Conservation (phyloP, 2,888 invertebrate genomes). For the Tachina grossa region DNA sequence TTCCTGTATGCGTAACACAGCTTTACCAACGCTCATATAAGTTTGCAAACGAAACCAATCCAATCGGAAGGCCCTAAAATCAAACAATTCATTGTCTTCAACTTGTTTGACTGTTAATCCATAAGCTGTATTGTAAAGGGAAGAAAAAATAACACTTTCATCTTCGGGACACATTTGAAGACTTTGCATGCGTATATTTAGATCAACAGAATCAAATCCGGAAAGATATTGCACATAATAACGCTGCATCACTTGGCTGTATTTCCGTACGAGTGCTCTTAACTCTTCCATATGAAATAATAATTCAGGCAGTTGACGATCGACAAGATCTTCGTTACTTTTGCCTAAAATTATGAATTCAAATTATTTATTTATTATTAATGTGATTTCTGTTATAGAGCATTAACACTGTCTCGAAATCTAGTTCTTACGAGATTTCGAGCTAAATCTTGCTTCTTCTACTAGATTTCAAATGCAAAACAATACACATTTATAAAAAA, state of each 20-base stretch:
- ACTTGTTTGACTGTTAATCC: constrained; percentile 96
- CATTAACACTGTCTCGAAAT: too few relatives aligned
- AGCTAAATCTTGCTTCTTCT: too few relatives aligned
- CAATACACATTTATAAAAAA: too few relatives aligned
- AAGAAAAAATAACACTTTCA: constrained; percentile 96
- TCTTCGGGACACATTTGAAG: constrained; percentile 95
- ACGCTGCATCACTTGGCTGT: constrained; percentile 97
- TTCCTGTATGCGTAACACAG: constrained; percentile 90
- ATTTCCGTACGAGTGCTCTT: constrained; percentile 95
- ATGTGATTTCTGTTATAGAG: too few relatives aligned
- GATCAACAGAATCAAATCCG: constrained; percentile 96
- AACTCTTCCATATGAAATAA: constrained; percentile 99
- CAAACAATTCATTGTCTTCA: constrained; percentile 97
- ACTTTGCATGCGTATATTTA: constrained; percentile 93
- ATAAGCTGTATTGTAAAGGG: constrained; percentile 94
- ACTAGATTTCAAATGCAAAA: too few relatives aligned
- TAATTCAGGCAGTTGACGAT: constrained; percentile 97
- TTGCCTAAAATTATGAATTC: constrained; percentile 75
- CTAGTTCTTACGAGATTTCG: too few relatives aligned
- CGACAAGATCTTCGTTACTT: constrained; percentile 95
- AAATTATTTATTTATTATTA: too few relatives aligned
- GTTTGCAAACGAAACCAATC: constrained; percentile 99
- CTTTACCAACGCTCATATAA: constrained; percentile 93
- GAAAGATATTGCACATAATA: constrained; percentile 98
- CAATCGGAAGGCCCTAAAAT: constrained; percentile 96